Evolutionary conservation across 2,888 invertebrate genomes (phyloP).

Genomic region (Lepas anatifera): DNA sequence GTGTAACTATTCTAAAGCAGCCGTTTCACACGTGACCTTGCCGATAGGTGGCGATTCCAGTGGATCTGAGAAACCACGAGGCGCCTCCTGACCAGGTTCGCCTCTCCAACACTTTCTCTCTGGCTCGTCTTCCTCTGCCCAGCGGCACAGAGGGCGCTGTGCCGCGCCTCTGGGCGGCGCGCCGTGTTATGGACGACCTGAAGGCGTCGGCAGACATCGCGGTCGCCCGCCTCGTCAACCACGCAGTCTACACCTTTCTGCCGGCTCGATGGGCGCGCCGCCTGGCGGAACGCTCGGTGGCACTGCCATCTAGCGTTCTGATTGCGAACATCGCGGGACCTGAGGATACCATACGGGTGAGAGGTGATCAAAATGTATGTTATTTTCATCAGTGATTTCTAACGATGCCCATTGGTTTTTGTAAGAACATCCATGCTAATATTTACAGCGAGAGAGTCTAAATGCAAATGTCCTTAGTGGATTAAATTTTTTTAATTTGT

Average conservation of each 20-base stretch:
- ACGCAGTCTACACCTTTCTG: constrained; percentile 35
- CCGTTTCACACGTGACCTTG: too few species aligned
- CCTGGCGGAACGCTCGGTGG: constrained; percentile 36
- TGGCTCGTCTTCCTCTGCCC: constrained; percentile 37
- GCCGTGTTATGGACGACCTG: constrained; percentile 39
- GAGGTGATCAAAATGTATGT: too few species aligned
- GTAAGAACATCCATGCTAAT: too few species aligned
- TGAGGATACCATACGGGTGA: constrained; percentile 26
- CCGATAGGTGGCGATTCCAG: constrained; percentile 33
- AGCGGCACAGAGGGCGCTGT: constrained; percentile 44
- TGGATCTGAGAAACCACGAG: constrained; percentile 32
- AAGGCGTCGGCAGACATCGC: constrained; percentile 27
- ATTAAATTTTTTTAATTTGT: too few species aligned
- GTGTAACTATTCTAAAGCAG: too few species aligned
- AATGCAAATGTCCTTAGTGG: too few species aligned
- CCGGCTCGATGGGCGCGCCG: constrained; percentile 28
- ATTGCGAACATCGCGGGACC: background rate
- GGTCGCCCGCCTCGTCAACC: constrained; percentile 33
- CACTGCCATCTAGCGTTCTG: constrained; percentile 35
- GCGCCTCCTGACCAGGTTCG: constrained; percentile 25
- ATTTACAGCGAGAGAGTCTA: too few species aligned
- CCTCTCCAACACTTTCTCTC: constrained; percentile 33
- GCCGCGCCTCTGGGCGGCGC: constrained; percentile 44
- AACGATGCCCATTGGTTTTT: too few species aligned
- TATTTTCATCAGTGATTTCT: too few species aligned